Base-by-base conservation (phyloP, 2,113 vertebrate species). In the Rissa tridactyla region DNA sequence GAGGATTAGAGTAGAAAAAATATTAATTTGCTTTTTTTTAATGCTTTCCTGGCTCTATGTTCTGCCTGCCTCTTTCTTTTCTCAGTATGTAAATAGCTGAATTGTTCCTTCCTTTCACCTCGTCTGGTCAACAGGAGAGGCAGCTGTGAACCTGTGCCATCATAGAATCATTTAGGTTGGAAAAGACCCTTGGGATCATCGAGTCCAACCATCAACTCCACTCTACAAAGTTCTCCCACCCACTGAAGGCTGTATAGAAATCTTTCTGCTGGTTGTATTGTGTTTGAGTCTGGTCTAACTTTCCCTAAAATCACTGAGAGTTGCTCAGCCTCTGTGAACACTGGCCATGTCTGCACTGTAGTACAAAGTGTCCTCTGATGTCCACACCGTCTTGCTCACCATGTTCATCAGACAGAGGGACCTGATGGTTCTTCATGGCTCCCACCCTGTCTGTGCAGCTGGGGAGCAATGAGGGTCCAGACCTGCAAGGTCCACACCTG, bases 1-100 rank as follows among this genome's bases (percentile, higher is more conserved):
- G 55, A 98, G 96, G 49, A 78, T 82, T 30, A 84, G 27, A 97
- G 61, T 8, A 95, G 40, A 98, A 92, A 92, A 87, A 17, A 60
- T 5, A 57, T 92, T 89, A 40, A 55, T 90, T 78, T 66, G 5
- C 4, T 83, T 65, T 75, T 46, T 60, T 15, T 38, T 85, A 22
- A 34, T 73, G 22, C 21, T 93, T 78, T 84, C 27, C 38, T 60
- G 8, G 11, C 26, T 66, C 75, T 60, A 11, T 80, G 30, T 77
- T 92, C 90, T 82, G 27, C 19, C 38, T 4, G 13, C 19, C 21
- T 79, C 64, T 55, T 90, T 86, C 27, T 82, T 93, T 80, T 42
- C 64, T 57, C 55, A 70, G 27, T 49, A 25, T 4, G 16, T 62
- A 77, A 30, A 62, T 73, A 92, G 34, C 12, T 22, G 51, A 83